Evolutionary conservation across 2,113 vertebrate species (phyloP), one percentile per base, ranked within the genome.

Genomic region (Catharus minimus): DNA sequence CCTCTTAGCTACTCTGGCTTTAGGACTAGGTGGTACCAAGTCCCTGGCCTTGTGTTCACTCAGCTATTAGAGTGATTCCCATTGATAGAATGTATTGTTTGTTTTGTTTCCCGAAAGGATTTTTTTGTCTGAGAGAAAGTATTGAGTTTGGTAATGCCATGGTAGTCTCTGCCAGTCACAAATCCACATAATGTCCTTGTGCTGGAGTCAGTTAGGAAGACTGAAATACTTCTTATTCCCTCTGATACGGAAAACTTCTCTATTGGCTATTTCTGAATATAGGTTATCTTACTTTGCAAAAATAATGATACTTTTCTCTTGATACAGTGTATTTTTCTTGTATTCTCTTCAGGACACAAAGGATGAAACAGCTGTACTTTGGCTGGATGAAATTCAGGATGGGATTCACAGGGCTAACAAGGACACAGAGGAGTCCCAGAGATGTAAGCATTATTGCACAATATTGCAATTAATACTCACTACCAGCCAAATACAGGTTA

Each of bases 311-410:
- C 28, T 44, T 69, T 58, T 58, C 33, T 83, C 14, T 43, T 91
- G 22, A 47, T 5, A 2, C 39, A n/a, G 12, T 49, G 0, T 75
- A 8, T 90, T 90, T 92, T 84, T 46, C n/a, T 66, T 53, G 5
- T 76, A 49, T 74, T 75, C 38, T 47, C 13, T 96, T 22, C 93
- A 99, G 99, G 99, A 99, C 95, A 99, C 98, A 5, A 98, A 95
- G 92, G 99, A 99, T 90, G 98, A 99, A 27, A 99, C 99, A 43
- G 99, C 99, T 75, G 99, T 99, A 52, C 96, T 99, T 49, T 99
- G 99, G 99, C 90, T 99, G 95, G 99, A 99, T 97, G 99, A 99
- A 97, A 99, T 99, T 95, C 99, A 99, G 91, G 98, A 98, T 77
- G 98, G 98, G 15, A 96, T 99, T 94, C 96, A 98, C 36, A 98